Percentiles rank a stretch among this genome's conserved stretches.
Conservation (phyloP, 2,888 invertebrate genomes). For the Chromoteleia sp. region DNA sequence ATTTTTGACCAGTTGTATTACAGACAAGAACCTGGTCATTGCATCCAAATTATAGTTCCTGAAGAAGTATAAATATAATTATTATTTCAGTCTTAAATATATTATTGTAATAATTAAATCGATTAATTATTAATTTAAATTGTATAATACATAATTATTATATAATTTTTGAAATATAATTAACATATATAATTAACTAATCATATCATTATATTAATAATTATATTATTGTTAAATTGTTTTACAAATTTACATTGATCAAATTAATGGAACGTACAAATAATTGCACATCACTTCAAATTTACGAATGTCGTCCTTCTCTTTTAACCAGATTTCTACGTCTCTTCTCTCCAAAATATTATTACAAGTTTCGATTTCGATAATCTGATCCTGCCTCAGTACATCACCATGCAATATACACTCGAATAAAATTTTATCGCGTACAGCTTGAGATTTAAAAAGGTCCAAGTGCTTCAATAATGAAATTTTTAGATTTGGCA, state of each 20-base stretch:
- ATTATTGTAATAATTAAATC: too few relatives aligned
- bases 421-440: slow-evolving; percentile 72
- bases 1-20: slow-evolving; percentile 71
- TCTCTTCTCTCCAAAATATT: slow-evolving; percentile 13
- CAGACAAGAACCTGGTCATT: slow-evolving; percentile 75
- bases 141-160: too few relatives aligned
- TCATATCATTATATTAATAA: neutral
- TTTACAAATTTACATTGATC: too few relatives aligned
- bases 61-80: slow-evolving; percentile 39
- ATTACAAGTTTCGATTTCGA: slow-evolving; percentile 73
- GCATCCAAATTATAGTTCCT: slow-evolving; percentile 81
- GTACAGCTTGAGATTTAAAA: slow-evolving; percentile 47
- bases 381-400: slow-evolving; percentile 77
- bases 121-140: too few relatives aligned
- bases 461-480: slow-evolving; percentile 71
- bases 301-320: neutral
- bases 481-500: slow-evolving; percentile 75
- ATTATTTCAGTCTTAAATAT: too few relatives aligned
- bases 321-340: slow-evolving; percentile 1
- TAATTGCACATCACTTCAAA: slow-evolving; percentile 4
- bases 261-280: slow-evolving; percentile 23
- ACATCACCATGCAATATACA: slow-evolving; percentile 78
- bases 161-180: too few relatives aligned
- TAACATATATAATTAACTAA: too few relatives aligned
- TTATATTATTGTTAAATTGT: neutral